Base-by-base conservation (phyloP, 2,113 vertebrate genomes). In the Hemichromis elongatus region DNA sequence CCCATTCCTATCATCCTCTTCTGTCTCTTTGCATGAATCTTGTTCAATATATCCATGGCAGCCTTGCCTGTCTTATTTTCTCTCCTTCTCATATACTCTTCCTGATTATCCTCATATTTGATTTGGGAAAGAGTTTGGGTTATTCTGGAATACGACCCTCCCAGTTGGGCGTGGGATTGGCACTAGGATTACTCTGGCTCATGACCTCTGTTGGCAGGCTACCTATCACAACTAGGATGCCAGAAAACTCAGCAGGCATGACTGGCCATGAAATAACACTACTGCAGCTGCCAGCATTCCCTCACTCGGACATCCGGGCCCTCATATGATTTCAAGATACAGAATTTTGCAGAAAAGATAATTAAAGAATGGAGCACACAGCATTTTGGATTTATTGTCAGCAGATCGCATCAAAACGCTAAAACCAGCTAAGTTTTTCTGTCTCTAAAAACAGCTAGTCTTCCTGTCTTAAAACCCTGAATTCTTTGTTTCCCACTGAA, bases 151-250 rank as follows among this genome's bases (percentile, higher is more conserved):
- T 61, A 19, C 5, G 19, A 33, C 57, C 28, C 18, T 61, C 57
- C 16, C 57, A 61, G 16, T 6, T 33, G 16, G 57, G 57, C 5
- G 16, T 33, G 57, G 57, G 28, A 61, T 9, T 61, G 16, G 16
- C 5, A 19, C 57, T 61, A 18, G 9, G 16, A 61, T 9, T 33
- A 33, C 1, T 2, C 28, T 10, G 28, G 28, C 16, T 33, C 30
- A 10, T 61, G 57, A 6, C 35, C 21, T 12, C 13, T 13, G 12
- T 68, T 68, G 37, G n/a, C 35, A 37, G 35, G 52, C 50, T 7
- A 88, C 84, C 88, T 80, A 82, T 83, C 85, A 84, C 12, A 35
- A 77, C 77, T 8, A 75, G 80, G 83, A 91, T 86, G 88, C 89
- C 87, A 85, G 26, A 87, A 56, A 40, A 52, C 52, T 19, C 9